Evolutionary conservation across 2,113 vertebrate species (phyloP).

Genomic region (Parus major): DNA sequence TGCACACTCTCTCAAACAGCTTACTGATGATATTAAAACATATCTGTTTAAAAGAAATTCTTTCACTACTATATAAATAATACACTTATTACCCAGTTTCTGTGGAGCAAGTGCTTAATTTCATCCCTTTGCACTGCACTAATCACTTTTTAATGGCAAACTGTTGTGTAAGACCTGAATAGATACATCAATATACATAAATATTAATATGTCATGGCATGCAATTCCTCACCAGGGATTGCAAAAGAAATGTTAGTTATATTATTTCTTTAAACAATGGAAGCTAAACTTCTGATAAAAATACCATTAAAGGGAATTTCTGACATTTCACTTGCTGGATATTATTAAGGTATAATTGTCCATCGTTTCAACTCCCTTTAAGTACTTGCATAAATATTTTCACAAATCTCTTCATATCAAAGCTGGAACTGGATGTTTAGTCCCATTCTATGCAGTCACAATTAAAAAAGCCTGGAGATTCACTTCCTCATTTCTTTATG

Average conservation of each 20-base stretch:
- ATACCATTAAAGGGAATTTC: background rate
- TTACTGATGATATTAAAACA: background rate
- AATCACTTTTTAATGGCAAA: background rate
- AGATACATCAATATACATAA: background rate
- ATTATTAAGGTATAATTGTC: background rate
- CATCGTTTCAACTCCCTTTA: background rate
- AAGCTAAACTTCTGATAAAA: background rate
- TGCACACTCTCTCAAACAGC: background rate
- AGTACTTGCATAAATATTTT: background rate
- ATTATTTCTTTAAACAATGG: background rate
- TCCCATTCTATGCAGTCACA: background rate
- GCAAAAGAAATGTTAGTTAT: background rate
- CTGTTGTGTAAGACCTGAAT: background rate
- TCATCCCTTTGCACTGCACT: background rate
- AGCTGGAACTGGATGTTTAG: background rate
- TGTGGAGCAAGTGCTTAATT: background rate
- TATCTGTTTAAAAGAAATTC: background rate
- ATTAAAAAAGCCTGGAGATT: constrained; percentile 57
- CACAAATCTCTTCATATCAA: background rate
- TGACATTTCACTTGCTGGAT: background rate
- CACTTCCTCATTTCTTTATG: background rate
- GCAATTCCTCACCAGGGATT: background rate
- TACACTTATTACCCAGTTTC: background rate
- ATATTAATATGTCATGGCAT: background rate
- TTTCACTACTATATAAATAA: background rate